Evolutionary conservation across 1,140 invertebrate genomes (phyloP).

Genomic region (Notospermus geniculatus): DNA sequence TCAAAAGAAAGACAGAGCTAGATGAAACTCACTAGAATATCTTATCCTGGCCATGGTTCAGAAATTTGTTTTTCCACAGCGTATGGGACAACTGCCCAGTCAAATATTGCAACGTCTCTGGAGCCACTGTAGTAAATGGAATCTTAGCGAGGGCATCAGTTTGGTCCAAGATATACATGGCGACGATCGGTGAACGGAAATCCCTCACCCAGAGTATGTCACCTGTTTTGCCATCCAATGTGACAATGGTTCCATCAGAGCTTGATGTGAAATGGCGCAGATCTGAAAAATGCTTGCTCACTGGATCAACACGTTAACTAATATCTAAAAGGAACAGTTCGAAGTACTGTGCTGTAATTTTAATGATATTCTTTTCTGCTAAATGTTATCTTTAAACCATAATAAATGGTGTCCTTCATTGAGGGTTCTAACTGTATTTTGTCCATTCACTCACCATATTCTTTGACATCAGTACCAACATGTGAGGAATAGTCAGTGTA

Average conservation of each 20-base stretch:
- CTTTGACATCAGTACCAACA: constrained; percentile 60
- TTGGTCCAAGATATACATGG: constrained; percentile 77
- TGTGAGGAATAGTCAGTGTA: constrained; percentile 67
- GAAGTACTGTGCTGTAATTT: neutral
- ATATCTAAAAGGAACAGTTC: no score
- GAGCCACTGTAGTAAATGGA: constrained; percentile 84
- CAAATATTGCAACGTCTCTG: constrained; percentile 78
- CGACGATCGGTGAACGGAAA: constrained; percentile 86
- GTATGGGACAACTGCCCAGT: constrained; percentile 46
- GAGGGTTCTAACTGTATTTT: no score
- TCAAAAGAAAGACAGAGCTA: no score
- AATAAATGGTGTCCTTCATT: no score
- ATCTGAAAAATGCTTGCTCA: no score
- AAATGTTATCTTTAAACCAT: no score
- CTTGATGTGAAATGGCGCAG: constrained; percentile 85
- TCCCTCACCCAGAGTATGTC: constrained; percentile 82
- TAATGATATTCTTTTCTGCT: neutral
- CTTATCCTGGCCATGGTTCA: constrained; percentile 37
- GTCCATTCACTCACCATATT: constrained; percentile 72
- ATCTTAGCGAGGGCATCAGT: constrained; percentile 76
- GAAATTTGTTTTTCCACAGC: constrained; percentile 43
- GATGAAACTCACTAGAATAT: constrained; percentile 45
- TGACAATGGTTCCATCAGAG: constrained; percentile 81
- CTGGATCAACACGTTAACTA: no score
- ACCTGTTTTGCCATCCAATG: constrained; percentile 63